Conservation (phyloP, 2,888 invertebrate species). For the Gymnosoma rotundatum region DNA sequence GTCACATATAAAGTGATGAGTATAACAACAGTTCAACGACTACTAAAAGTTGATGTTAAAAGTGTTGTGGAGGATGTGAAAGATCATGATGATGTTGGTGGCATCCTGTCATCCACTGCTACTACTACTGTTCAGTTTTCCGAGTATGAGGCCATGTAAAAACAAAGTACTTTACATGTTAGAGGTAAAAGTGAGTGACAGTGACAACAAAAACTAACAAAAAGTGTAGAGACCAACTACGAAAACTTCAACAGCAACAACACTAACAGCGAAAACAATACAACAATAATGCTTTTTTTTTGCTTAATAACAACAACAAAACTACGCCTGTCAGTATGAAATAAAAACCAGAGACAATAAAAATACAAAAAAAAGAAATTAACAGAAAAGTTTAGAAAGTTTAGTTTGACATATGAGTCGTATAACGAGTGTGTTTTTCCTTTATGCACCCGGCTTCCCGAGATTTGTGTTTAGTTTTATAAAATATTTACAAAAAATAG, state of each 20-base stretch:
- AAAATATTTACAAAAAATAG: conserved; percentile 21
- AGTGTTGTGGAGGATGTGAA: conserved; percentile 16
- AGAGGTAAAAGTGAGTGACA: conserved; percentile 69
- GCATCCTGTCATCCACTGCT: neutral
- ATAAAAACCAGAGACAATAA: conserved; percentile 12
- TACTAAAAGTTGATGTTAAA: conserved; percentile 45
- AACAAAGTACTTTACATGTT: conserved; percentile 64
- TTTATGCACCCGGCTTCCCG: neutral
- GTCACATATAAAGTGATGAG: conserved; percentile 55
- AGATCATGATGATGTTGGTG: neutral
- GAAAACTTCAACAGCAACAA: conserved; percentile 58
- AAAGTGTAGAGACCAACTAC: conserved; percentile 46
- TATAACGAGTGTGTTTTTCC: conserved; percentile 34
- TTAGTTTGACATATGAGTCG: conserved; percentile 71
- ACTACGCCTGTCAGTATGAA: neutral
- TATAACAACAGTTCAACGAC: conserved; percentile 40
- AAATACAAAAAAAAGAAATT: conserved; percentile 20
- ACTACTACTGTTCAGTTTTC: conserved; percentile 23
- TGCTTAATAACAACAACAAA: neutral
- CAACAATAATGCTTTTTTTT: conserved; percentile 58
- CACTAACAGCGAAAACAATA: conserved; percentile 54
- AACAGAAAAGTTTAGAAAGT: conserved; percentile 68
- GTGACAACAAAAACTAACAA: conserved; percentile 66
- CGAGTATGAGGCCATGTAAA: conserved; percentile 59
- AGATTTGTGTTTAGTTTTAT: conserved; percentile 23